Conservation (phyloP, 1,140 invertebrate genomes). For the Stegodyphus dumicola region DNA sequence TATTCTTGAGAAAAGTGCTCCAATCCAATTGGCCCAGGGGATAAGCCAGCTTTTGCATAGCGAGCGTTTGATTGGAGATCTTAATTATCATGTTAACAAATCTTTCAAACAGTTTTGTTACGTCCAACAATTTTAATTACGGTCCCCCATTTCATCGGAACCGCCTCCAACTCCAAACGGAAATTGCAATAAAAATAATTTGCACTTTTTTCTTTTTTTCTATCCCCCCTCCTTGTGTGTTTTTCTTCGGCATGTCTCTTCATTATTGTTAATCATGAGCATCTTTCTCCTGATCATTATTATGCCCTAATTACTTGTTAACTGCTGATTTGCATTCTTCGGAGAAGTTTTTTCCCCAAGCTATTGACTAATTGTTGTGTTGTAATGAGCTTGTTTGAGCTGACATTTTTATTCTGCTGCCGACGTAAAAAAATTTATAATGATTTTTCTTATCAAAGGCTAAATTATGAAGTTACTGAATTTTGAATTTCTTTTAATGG, state of each 20-base stretch:
- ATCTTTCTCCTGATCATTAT: constrained; percentile 14
- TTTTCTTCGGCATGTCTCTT: neutral
- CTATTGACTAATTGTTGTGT: constrained; percentile 28
- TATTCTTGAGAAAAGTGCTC: too few relatives aligned
- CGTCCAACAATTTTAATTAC: constrained; percentile 38
- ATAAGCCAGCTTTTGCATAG: neutral
- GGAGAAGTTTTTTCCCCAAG: neutral
- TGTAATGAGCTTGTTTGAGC: constrained; percentile 16
- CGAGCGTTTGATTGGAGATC: constrained; percentile 27
- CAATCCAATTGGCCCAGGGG: neutral
- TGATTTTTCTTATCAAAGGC: too few relatives aligned
- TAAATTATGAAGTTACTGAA: too few relatives aligned
- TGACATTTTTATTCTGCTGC: too few relatives aligned
- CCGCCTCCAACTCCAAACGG: too few relatives aligned
- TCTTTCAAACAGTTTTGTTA: constrained; percentile 42
- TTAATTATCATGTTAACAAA: constrained; percentile 46
- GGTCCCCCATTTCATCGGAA: too few relatives aligned
- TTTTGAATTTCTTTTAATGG: too few relatives aligned
- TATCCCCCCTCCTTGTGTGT: too few relatives aligned
- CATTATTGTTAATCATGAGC: constrained; percentile 33
- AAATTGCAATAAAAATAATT: too few relatives aligned
- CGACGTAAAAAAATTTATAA: too few relatives aligned
- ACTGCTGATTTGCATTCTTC: constrained; percentile 39
- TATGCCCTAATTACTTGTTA: constrained; percentile 33
- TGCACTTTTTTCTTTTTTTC: too few relatives aligned